phyloP scores from a whole-genome alignment of 2,888 invertebrate genomes.

The Drosophila formosana region DNA sequence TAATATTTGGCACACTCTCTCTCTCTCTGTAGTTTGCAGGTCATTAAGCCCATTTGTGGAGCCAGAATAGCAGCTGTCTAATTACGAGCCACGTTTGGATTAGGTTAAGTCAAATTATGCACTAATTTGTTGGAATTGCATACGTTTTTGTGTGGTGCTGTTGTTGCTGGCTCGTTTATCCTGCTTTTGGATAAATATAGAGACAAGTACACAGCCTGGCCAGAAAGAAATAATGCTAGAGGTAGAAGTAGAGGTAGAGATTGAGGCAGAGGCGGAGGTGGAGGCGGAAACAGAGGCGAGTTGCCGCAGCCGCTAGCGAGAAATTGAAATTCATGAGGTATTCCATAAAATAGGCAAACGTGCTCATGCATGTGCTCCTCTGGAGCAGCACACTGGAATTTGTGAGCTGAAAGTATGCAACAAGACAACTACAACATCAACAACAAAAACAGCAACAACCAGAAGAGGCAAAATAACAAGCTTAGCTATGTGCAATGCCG shows the following conservation, averaged over 20 bases:
- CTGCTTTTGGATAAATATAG: slow-evolving; percentile 28
- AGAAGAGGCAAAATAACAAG: slow-evolving; percentile 38
- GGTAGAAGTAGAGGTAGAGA: neutral
- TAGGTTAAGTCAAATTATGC: slow-evolving; percentile 40
- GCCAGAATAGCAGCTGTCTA: slow-evolving; percentile 30
- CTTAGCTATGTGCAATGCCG: slow-evolving; percentile 51
- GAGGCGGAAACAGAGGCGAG: neutral
- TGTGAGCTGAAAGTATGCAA: slow-evolving; percentile 69
- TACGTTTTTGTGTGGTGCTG: slow-evolving; percentile 16
- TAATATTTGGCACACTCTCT: slow-evolving; percentile 1
- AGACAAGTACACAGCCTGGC: neutral
- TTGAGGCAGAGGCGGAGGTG: neutral
- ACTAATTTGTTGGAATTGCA: slow-evolving; percentile 54
- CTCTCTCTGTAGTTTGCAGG: slow-evolving; percentile 21
- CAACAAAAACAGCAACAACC: slow-evolving; percentile 25
- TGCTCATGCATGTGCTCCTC: slow-evolving; percentile 60
- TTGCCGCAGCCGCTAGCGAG: slow-evolving; percentile 16
- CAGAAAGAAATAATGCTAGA: too few species aligned
- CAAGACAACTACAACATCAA: slow-evolving; percentile 50
- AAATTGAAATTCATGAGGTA: slow-evolving; percentile 76
- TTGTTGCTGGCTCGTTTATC: slow-evolving; percentile 39
- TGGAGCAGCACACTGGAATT: slow-evolving; percentile 59
- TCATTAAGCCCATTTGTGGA: slow-evolving; percentile 1
- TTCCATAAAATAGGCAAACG: slow-evolving; percentile 63
- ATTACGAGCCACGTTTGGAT: slow-evolving; percentile 40